Percentiles rank a stretch among this genome's conserved stretches.
Evolutionary conservation across 2,888 invertebrate species (phyloP).

Genomic region (Euzophera pinguis): DNA sequence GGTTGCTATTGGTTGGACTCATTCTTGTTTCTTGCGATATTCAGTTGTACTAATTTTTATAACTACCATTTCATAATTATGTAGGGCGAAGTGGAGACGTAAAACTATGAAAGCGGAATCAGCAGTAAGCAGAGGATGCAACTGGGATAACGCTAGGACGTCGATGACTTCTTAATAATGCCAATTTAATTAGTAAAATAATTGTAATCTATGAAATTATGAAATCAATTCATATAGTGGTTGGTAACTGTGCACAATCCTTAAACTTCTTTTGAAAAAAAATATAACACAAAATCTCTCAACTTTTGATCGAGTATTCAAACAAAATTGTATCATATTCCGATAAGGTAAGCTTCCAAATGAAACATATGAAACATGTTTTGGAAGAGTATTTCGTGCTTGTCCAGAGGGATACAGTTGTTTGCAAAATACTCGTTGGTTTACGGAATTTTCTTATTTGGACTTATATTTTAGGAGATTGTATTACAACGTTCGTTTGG

Average conservation of each 20-base stretch:
- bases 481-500: not conserved
- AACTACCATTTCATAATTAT: too few relatives aligned
- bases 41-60: too few relatives aligned
- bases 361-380: not conserved
- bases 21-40: too few relatives aligned
- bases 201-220: too few relatives aligned
- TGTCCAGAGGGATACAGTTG: constrained; percentile 7
- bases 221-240: too few relatives aligned
- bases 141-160: too few relatives aligned
- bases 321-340: constrained; percentile 4
- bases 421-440: constrained; percentile 1
- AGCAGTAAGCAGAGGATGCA: too few relatives aligned
- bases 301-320: constrained; percentile 2
- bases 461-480: constrained; percentile 7
- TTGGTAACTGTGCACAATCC: constrained; percentile 17
- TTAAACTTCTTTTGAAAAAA: not conserved
- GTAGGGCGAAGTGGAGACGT: too few relatives aligned
- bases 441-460: constrained; percentile 9
- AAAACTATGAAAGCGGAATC: too few relatives aligned
- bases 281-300: constrained; percentile 2
- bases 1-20: too few relatives aligned
- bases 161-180: too few relatives aligned
- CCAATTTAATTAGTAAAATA: too few relatives aligned
- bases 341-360: not conserved
- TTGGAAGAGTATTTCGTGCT: constrained; percentile 4